phyloP scores from a whole-genome alignment of 2,113 vertebrate species.

The Abramis brama region DNA sequence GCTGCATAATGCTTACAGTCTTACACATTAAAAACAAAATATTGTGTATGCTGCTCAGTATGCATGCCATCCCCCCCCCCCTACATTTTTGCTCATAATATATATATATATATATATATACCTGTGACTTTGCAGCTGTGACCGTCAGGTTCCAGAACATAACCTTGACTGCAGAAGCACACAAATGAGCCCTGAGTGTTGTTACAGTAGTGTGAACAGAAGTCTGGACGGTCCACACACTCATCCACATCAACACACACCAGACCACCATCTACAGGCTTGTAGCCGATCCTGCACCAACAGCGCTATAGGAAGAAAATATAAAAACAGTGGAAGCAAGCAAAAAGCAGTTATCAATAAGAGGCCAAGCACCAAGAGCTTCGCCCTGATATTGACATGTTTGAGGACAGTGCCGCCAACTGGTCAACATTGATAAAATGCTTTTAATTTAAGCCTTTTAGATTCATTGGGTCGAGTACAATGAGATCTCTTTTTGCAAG shows the following conservation, averaged over 20 bases:
- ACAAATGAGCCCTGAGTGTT: slow-evolving; percentile 82
- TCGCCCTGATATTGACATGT: background rate
- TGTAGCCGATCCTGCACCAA: slow-evolving; percentile 79
- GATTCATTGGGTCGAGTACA: background rate
- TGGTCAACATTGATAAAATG: background rate
- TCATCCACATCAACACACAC: slow-evolving; percentile 84
- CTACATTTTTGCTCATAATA: background rate
- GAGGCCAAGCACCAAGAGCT: background rate
- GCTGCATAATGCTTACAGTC: background rate
- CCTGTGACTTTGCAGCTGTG: slow-evolving; percentile 82
- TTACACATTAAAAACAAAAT: background rate
- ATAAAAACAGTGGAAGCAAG: background rate
- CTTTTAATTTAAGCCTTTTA: background rate
- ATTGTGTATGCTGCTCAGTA: background rate
- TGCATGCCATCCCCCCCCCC: too few relatives aligned
- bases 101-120: too few relatives aligned
- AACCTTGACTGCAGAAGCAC: slow-evolving; percentile 83
- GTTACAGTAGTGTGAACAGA: slow-evolving; percentile 85
- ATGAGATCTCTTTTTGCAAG: too few relatives aligned
- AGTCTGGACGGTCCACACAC: slow-evolving; percentile 64
- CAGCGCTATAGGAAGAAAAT: slow-evolving; percentile 75
- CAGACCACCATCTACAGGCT: slow-evolving; percentile 61
- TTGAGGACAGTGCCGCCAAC: background rate
- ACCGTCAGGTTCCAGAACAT: slow-evolving; percentile 77
- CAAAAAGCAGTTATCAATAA: background rate